Evolutionary conservation across 2,888 invertebrate species (phyloP).

Genomic region (Lottia gigantea): DNA sequence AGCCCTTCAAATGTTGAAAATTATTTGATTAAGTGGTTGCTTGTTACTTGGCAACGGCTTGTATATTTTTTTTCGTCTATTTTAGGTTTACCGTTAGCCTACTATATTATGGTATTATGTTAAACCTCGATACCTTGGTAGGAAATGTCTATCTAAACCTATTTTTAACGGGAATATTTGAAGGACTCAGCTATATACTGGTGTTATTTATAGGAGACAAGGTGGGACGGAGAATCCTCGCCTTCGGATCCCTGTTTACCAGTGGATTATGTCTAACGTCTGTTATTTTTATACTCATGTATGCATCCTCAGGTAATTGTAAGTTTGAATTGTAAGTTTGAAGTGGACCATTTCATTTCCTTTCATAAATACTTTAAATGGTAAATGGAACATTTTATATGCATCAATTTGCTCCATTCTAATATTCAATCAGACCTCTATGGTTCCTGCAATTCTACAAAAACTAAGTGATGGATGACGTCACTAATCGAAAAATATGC

Average conservation of each 20-base stretch:
- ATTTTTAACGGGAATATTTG: background rate
- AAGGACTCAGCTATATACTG: background rate
- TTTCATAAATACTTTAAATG: too few relatives aligned
- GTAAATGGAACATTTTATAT: too few relatives aligned
- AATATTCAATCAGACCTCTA: too few relatives aligned
- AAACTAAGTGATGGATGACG: too few relatives aligned
- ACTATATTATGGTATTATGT: background rate
- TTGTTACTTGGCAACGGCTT: too few relatives aligned
- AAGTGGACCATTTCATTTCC: too few relatives aligned
- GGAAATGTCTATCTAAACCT: background rate
- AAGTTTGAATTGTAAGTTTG: too few relatives aligned
- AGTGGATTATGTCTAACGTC: background rate
- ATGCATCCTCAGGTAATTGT: background rate
- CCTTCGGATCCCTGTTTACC: background rate
- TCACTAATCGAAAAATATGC: too few relatives aligned
- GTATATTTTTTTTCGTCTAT: background rate
- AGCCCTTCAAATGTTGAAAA: too few relatives aligned
- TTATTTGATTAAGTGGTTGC: too few relatives aligned
- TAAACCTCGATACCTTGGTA: background rate
- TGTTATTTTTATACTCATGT: background rate
- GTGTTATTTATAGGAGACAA: background rate
- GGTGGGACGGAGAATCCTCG: background rate
- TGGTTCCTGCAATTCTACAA: too few relatives aligned
- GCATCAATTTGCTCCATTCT: too few relatives aligned
- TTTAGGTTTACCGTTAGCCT: background rate